Percentiles rank a stretch among this genome's conserved stretches.
phyloP scores from a whole-genome alignment of 2,797 vertebrate species.

The Manis javanica region DNA sequence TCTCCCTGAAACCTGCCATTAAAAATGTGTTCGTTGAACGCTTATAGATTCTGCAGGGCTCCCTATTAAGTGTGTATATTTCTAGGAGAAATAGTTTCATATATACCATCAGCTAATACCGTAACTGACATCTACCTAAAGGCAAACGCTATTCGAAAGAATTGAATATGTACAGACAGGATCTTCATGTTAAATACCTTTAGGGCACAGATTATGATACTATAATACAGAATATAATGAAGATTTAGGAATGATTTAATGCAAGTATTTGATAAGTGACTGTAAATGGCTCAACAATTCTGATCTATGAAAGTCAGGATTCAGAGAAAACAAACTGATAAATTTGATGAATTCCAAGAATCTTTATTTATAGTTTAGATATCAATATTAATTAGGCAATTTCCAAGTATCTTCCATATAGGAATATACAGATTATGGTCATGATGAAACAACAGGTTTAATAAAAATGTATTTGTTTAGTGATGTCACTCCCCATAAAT shows the following conservation, averaged over 20 bases:
- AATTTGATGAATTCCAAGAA: constrained; percentile 35
- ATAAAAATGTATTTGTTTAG: neutral
- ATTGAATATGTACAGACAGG: neutral
- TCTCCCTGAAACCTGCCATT: constrained; percentile 2
- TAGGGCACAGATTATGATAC: neutral
- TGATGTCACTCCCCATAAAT: neutral
- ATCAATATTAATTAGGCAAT: neutral
- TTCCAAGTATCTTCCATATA: neutral
- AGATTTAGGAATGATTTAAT: neutral
- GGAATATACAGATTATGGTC: neutral
- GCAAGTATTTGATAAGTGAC: constrained; percentile 3
- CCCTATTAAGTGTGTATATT: neutral
- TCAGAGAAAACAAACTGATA: neutral
- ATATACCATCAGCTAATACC: neutral
- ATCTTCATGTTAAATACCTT: neutral
- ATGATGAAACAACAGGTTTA: neutral
- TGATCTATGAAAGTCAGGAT: neutral
- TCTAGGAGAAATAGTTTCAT: neutral
- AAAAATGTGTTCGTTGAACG: neutral
- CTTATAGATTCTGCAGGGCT: neutral
- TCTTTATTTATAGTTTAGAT: neutral
- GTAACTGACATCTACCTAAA: neutral
- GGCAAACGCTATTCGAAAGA: neutral
- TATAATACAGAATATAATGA: neutral
- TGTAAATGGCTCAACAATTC: neutral